Evolutionary conservation across 1,140 invertebrate genomes (phyloP).

Genomic region (Hylaeus anthracinus): DNA sequence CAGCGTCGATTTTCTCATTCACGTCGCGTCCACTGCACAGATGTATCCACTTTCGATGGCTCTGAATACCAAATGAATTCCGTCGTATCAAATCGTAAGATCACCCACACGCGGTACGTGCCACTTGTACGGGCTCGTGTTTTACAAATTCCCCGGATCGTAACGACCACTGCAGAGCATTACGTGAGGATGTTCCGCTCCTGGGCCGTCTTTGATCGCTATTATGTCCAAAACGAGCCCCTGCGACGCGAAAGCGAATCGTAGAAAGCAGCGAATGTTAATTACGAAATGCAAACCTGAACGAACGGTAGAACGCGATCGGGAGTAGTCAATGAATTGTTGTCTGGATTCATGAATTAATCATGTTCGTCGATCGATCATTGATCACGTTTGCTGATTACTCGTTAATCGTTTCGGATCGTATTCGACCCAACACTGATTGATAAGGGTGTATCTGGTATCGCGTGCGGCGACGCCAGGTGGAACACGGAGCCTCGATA

Average conservation of each 20-base stretch:
- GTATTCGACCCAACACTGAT: no score
- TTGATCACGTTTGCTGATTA: no score
- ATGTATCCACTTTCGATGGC: constrained; percentile 61
- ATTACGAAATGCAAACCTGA: no score
- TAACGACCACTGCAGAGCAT: neutral
- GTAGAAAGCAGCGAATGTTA: no score
- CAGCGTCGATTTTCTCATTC: constrained; percentile 35
- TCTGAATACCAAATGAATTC: constrained; percentile 65
- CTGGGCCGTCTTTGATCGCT: neutral
- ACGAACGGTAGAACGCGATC: no score
- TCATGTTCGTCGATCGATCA: no score
- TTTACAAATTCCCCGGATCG: constrained; percentile 7
- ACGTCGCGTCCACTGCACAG: constrained; percentile 56
- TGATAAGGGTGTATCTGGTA: no score
- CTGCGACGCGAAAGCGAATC: no score
- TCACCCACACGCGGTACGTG: constrained; percentile 11
- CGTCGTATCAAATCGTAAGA: constrained; percentile 26
- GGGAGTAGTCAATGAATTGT: no score
- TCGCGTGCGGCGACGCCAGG: neutral
- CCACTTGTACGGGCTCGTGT: neutral
- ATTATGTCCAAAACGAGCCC: neutral
- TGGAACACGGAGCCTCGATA: no score
- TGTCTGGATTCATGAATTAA: no score
- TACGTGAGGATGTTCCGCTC: neutral
- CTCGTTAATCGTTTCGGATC: no score